phyloP scores from a whole-genome alignment of 2,113 vertebrate genomes.

The Eidolon helvum region DNA sequence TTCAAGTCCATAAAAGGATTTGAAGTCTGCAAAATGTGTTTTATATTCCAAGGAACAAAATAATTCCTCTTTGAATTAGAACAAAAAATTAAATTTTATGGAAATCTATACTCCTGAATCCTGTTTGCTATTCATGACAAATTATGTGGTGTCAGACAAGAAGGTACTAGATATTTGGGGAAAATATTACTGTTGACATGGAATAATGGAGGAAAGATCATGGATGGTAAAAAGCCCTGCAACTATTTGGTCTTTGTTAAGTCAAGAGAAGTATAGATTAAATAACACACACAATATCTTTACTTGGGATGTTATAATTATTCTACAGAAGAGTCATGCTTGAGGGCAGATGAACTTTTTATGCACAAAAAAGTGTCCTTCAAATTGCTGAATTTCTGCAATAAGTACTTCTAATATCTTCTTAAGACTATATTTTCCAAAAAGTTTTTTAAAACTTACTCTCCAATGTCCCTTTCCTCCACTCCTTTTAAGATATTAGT shows the following conservation, averaged over 20 bases:
- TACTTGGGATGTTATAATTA: neutral
- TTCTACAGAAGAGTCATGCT: neutral
- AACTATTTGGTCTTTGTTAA: neutral
- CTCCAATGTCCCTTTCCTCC: neutral
- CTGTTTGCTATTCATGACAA: neutral
- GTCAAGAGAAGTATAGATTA: neutral
- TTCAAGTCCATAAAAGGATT: neutral
- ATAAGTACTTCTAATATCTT: neutral
- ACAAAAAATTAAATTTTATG: neutral
- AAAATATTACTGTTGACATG: neutral
- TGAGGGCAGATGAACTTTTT: neutral
- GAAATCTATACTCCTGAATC: neutral
- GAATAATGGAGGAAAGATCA: neutral
- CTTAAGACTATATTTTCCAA: neutral
- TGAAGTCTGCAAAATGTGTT: neutral
- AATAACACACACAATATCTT: neutral
- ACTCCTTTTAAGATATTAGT: neutral
- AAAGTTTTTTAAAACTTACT: neutral
- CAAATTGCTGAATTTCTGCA: neutral
- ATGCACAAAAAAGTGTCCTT: neutral
- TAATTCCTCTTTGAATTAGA: neutral
- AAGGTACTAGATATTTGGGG: neutral
- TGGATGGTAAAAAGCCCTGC: neutral
- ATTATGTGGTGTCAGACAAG: neutral
- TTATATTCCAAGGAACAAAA: neutral